A percentile compares a stretch with the other conserved stretches of the same genome.
Evolutionary conservation across 2,113 vertebrate genomes (phyloP).

Genomic region (Mirounga angustirostris): DNA sequence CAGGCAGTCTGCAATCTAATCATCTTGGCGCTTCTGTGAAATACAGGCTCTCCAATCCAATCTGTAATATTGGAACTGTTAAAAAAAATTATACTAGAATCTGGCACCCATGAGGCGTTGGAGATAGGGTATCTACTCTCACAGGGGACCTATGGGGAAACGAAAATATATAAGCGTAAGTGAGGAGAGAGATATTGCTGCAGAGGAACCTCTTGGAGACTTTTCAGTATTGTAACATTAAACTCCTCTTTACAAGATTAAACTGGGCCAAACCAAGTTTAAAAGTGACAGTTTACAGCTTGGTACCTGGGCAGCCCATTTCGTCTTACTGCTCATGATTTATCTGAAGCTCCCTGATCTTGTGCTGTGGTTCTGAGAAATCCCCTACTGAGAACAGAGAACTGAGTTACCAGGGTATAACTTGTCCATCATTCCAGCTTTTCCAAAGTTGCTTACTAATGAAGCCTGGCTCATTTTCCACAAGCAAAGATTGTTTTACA

Average conservation of each 20-base stretch:
- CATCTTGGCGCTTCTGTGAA: not conserved
- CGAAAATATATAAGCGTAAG: not conserved
- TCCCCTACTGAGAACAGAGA: not conserved
- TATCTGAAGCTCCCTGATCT: constrained; percentile 35
- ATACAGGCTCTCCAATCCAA: not conserved
- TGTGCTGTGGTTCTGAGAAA: constrained; percentile 35
- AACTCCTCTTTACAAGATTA: constrained; percentile 33
- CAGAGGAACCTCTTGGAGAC: not conserved
- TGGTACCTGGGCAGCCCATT: not conserved
- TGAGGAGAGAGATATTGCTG: not conserved
- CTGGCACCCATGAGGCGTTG: not conserved
- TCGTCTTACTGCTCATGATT: not conserved
- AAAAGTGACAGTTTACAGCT: constrained; percentile 12
- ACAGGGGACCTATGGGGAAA: not conserved
- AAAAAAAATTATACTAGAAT: not conserved
- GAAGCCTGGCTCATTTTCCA: not conserved
- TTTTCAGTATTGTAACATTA: not conserved
- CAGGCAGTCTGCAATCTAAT: not conserved
- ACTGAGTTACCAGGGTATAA: not conserved
- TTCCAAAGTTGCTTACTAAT: not conserved
- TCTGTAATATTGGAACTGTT: not conserved
- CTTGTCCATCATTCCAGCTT: not conserved
- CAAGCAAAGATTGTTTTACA: not conserved
- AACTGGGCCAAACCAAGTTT: constrained; percentile 47
- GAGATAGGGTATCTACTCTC: not conserved